Evolutionary conservation across 2,113 vertebrate species (phyloP).

Genomic region (Mustelus asterias): DNA sequence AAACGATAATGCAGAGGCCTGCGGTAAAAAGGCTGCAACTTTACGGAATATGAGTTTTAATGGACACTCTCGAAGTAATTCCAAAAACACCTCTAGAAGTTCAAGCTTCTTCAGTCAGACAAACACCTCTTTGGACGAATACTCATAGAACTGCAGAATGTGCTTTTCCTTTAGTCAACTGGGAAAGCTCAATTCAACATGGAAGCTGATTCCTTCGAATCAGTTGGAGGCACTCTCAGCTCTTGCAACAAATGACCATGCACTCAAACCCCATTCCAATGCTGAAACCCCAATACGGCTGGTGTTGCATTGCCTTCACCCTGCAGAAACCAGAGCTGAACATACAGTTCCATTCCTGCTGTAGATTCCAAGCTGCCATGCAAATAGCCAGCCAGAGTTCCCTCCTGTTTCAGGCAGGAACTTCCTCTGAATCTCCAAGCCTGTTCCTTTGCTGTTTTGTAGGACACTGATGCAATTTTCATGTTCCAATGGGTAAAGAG

Average conservation of each 20-base stretch:
- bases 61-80: conserved; percentile 48
- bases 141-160: conserved; percentile 52
- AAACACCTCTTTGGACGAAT: conserved; percentile 61
- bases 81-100: conserved; percentile 50
- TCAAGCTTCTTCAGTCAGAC: conserved; percentile 59
- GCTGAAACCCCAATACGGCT: neutral
- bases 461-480: neutral
- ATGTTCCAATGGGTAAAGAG: neutral
- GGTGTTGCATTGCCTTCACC: neutral
- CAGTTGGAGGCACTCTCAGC: neutral
- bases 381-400: neutral
- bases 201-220: neutral
- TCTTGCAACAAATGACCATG: neutral
- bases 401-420: neutral
- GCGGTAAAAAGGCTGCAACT: conserved; percentile 58
- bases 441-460: neutral
- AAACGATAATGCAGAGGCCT: conserved; percentile 44
- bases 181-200: conserved; percentile 15
- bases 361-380: neutral
- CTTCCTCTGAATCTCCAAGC: neutral
- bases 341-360: neutral
- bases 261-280: neutral
- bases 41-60: conserved; percentile 51
- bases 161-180: neutral
- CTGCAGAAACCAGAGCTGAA: neutral